phyloP scores from a whole-genome alignment of 1,140 invertebrate species.

The Heliconius hermathena region DNA sequence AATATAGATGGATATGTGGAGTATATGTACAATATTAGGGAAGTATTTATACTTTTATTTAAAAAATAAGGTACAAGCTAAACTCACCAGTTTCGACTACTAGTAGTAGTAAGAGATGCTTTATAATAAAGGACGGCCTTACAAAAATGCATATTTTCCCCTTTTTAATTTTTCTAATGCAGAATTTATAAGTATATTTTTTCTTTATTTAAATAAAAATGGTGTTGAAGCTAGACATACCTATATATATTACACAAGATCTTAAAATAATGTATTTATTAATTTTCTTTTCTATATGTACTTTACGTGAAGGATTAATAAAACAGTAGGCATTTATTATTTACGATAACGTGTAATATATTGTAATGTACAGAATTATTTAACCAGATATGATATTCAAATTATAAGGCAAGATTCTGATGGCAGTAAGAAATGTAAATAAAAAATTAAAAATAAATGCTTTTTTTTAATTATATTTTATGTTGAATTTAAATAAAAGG shows the following conservation, averaged over 20 bases:
- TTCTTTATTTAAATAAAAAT: too few species aligned
- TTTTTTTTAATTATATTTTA: neutral
- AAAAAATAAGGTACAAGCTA: too few species aligned
- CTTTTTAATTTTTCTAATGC: too few species aligned
- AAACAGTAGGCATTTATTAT: neutral
- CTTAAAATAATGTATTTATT: neutral
- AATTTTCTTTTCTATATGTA: neutral
- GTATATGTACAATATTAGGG: too few species aligned
- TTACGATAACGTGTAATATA: neutral
- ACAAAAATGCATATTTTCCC: too few species aligned
- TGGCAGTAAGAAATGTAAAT: neutral
- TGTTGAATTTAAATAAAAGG: neutral
- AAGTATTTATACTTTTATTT: too few species aligned
- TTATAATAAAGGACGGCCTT: too few species aligned
- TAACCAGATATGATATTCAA: neutral
- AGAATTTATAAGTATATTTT: too few species aligned
- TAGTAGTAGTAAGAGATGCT: too few species aligned
- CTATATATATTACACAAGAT: neutral
- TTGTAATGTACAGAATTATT: constrained; percentile 5
- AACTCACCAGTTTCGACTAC: too few species aligned
- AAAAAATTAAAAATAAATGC: neutral
- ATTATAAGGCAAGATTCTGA: constrained; percentile 4
- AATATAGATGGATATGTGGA: too few species aligned
- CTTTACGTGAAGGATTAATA: neutral
- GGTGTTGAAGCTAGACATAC: too few species aligned